A percentile compares a stretch with the other conserved stretches of the same genome.
Conservation (phyloP, 2,113 vertebrate species). For the Dendropsophus ebraccatus region DNA sequence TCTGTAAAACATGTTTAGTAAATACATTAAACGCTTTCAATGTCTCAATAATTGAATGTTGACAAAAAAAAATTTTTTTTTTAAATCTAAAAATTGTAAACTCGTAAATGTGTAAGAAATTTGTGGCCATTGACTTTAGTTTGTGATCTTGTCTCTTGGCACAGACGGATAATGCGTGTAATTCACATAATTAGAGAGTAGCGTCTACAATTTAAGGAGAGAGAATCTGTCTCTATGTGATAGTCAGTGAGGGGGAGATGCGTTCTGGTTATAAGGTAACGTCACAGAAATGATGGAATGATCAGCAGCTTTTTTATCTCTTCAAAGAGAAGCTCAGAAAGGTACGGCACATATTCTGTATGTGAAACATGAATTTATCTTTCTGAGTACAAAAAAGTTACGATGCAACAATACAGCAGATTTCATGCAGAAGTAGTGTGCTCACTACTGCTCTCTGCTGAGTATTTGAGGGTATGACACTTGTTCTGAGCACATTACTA, state of each 20-base stretch:
- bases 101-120: background rate
- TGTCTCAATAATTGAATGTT: too few relatives aligned
- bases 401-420: background rate
- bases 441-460: background rate
- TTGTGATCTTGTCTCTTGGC: background rate
- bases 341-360: too few relatives aligned
- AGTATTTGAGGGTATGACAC: background rate
- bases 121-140: background rate
- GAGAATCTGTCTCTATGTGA: background rate
- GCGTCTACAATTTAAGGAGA: background rate
- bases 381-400: background rate
- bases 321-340: background rate
- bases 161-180: background rate
- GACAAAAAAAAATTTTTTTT: too few relatives aligned
- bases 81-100: background rate
- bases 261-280: background rate
- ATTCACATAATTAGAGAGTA: slow-evolving; percentile 7
- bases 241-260: background rate
- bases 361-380: too few relatives aligned
- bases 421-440: too few relatives aligned
- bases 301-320: background rate
- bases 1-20: too few relatives aligned
- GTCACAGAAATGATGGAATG: background rate
- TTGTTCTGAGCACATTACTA: too few relatives aligned
- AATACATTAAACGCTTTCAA: too few relatives aligned